Evolutionary conservation across 1,140 invertebrate species (phyloP), one percentile per base, ranked within the genome.

Genomic region (Listronotus oregonensis): DNA sequence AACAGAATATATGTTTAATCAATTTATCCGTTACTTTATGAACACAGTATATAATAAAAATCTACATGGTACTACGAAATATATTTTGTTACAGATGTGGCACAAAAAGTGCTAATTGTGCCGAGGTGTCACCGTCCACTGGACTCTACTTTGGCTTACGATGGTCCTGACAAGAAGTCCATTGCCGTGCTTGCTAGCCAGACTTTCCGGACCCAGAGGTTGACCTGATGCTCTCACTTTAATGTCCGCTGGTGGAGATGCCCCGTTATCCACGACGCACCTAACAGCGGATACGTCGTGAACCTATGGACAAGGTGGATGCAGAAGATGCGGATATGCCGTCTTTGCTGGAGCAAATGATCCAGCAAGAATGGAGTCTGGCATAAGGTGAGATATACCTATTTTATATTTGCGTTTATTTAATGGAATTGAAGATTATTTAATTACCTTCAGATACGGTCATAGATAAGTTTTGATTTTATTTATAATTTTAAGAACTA

Each of bases 291-390:
- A 3, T 75, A 2, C 85, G 86, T 73, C 82, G 83, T 34, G 82
- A 84, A 37, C 87, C 89, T n/a, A n/a, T 86, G 73, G 90, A 89
- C 0, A 83, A 88, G 71, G 32, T 34, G 32, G 93, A 31, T 96
- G 94, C 76, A 87, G 88, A 12, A 86, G 93, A 46, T 96, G 93
- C 79, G 92, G 92, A 21, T 95, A 89, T 79, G 88, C 90, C 58
- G 94, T 96, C 0, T 96, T 93, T 77, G 93, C 92, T 65, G 94
- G 94, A 96, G 84, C 92, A 95, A 80, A 95, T 95, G 92, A 89
- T 94, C n/a, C 82, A 94, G 92, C 80, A 95, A 94, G 83, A 91
- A 90, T 78, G 86, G 90, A 77, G 86, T 95, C 76, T 98, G 94
- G 93, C 96, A 99, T 83, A 81, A 84, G 93, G 64, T 66, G 40